Conservation (phyloP, 1,140 invertebrate species). For the Artemia franciscana region DNA sequence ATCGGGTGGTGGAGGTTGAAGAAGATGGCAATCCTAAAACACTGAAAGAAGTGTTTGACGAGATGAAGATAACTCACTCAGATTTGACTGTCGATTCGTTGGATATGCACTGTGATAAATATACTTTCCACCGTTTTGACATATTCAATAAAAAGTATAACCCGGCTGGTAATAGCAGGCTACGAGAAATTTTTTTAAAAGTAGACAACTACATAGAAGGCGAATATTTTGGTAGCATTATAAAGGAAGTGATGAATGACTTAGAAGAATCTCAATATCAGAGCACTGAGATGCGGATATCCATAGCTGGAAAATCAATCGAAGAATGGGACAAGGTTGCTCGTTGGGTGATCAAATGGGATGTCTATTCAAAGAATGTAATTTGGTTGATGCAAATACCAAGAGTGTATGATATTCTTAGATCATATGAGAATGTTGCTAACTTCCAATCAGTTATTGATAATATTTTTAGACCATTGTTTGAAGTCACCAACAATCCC, state of each 20-base stretch:
- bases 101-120: constrained; percentile 91
- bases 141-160: constrained; percentile 99
- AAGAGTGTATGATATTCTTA: constrained; percentile 89
- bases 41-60: constrained; percentile 75
- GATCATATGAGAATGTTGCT: constrained; percentile 73
- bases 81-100: constrained; percentile 97
- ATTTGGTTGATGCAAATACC: constrained; percentile 94
- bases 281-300: constrained; percentile 85
- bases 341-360: constrained; percentile 67
- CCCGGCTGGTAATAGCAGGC: constrained; percentile 84
- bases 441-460: constrained; percentile 89
- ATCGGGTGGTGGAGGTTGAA: constrained; percentile 59
- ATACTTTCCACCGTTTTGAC: constrained; percentile 97
- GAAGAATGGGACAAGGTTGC: constrained; percentile 94
- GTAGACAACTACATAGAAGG: constrained; percentile 92
- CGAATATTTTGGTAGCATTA: constrained; percentile 89
- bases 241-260: constrained; percentile 85
- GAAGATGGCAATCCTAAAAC: constrained; percentile 63
- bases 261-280: constrained; percentile 98
- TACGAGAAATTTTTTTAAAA: constrained; percentile 94
- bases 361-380: constrained; percentile 81
- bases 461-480: constrained; percentile 87
- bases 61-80: constrained; percentile 91
- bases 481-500: constrained; percentile 86
- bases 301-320: constrained; percentile 80